These are phyloP conservation scores for Endotricha flammealis DNA, from an alignment of 2,888 invertebrate genomes.

Conservation along the genomic window DNA sequence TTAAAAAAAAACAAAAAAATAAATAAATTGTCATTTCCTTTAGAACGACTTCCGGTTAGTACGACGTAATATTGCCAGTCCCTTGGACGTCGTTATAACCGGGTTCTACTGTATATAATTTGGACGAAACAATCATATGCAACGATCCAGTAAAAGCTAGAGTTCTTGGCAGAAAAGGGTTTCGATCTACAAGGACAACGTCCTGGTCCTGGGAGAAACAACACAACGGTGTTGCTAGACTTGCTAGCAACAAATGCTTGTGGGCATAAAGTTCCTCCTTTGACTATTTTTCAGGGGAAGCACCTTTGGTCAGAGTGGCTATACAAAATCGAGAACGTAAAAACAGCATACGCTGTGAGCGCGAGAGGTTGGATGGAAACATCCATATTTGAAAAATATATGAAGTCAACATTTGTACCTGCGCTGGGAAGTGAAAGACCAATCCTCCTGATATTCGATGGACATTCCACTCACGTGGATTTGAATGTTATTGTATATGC, in stretches of 20 bases:
- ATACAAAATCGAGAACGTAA: constrained; percentile 5
- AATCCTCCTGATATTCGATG: not conserved
- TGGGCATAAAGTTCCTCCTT: constrained; percentile 16
- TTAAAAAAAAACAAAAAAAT: no score
- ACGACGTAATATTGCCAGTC: not conserved
- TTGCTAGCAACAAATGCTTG: no score
- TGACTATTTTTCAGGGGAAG: constrained; percentile 23
- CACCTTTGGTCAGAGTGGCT: constrained; percentile 21
- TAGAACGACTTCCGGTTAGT: no score
- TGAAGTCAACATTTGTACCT: not conserved
- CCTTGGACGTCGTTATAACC: not conserved
- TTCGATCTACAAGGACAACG: no score
- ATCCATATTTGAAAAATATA: not conserved
- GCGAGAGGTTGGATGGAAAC: constrained; percentile 4
- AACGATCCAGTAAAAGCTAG: no score
- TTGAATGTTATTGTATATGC: not conserved
- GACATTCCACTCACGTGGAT: constrained; percentile 1
- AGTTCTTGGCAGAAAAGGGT: no score
- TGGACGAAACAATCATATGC: no score
- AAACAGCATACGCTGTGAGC: constrained; percentile 9
- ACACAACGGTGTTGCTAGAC: no score
- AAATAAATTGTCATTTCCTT: not conserved
- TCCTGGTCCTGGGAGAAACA: no score
- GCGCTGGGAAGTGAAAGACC: not conserved
- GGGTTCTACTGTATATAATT: constrained; percentile 1